Conservation (phyloP, 2,797 vertebrate genomes). For the Sebastes itinus region DNA sequence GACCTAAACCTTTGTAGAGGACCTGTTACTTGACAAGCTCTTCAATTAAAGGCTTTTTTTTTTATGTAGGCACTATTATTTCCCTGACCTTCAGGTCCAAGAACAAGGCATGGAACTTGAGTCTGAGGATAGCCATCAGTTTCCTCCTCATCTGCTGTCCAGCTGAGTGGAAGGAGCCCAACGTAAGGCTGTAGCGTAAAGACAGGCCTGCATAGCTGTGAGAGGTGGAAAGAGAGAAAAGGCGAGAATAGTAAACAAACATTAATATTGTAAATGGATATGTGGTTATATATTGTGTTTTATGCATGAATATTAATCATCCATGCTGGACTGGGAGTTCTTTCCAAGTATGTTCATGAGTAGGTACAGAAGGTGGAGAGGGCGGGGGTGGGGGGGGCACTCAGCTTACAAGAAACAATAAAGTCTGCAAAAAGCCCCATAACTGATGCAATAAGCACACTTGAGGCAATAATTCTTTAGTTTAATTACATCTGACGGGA, state of each 20-base stretch:
- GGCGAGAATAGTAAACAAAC: background rate
- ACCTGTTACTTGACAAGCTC: background rate
- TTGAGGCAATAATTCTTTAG: background rate
- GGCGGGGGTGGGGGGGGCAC: no score
- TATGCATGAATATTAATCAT: background rate
- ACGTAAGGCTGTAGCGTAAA: slow-evolving; percentile 88
- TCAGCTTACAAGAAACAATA: slow-evolving; percentile 32
- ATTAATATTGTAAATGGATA: background rate
- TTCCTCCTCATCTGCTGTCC: slow-evolving; percentile 89
- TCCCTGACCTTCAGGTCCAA: slow-evolving; percentile 88
- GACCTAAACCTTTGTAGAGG: background rate
- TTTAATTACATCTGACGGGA: background rate
- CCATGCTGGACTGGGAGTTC: background rate
- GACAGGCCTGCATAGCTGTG: slow-evolving; percentile 88
- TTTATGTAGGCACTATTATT: background rate
- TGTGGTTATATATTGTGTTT: background rate
- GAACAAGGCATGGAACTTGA: slow-evolving; percentile 89
- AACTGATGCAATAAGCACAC: background rate
- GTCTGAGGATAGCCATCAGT: slow-evolving; percentile 83
- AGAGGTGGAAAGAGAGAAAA: background rate
- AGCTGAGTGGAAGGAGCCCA: slow-evolving; percentile 78
- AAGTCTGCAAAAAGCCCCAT: slow-evolving; percentile 10
- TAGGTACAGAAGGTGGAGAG: background rate
- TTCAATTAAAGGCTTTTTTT: background rate
- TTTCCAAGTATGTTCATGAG: slow-evolving; percentile 16